Evolutionary conservation across 2,797 vertebrate species (phyloP), one percentile per base, ranked within the genome.

Genomic region (Microctenopoma lineatum): DNA sequence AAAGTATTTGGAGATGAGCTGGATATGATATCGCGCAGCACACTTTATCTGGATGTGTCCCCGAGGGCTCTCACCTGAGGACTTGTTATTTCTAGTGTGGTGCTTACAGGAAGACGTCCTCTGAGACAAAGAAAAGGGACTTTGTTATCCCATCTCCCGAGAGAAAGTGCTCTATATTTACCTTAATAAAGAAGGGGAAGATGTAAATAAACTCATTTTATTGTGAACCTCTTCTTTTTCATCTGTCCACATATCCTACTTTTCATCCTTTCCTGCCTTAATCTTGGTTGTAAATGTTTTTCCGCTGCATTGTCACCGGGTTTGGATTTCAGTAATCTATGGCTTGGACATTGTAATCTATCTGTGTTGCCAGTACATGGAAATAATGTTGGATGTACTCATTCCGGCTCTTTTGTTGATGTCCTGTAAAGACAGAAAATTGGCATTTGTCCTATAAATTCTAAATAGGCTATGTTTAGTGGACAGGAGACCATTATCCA

Each of bases 91-190:
- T 90, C 73, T 66, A 75, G 83, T 74, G 10, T 55, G 16, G 67
- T 59, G 74, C 85, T 87, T 75, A 63, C 70, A 84, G 72, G 75
- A 83, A 56, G 45, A 54, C 48, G 76, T 77, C 85, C 86, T 81
- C 63, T 70, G 84, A 85, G 87, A 39, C 34, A 73, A 65, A 62
- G 12, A 51, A 61, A 26, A 52, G 66, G 65, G 79, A 71, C 73
- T 50, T 78, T 77, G 66, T 76, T 70, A 59, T 69, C 70, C 50
- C 57, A 34, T 51, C 59, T 88, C 87, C 84, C 79, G 32, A 13
- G 86, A 85, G 75, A 79, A 77, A 75, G 51, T 13, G 64, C 68
- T 78, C 75, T 80, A 83, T 86, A 85, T 90, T 85, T 84, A 84
- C 67, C 82, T 55, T 73, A 81, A 73, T 63, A 66, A 83, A 84